Conservation (phyloP, 2,888 invertebrate species). For the Drosophila acutilabella region DNA sequence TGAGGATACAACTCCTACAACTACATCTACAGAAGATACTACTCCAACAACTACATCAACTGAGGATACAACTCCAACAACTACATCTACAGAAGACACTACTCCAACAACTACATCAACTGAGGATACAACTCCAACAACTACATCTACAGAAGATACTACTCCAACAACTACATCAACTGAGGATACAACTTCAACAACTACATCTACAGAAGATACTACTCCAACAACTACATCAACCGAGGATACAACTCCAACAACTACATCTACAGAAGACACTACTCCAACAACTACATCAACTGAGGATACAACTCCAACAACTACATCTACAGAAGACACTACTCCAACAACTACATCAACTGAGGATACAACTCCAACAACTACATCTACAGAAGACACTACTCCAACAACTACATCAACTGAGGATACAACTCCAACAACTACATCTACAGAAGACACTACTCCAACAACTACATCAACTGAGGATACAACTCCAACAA, state of each 20-base stretch:
- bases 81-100: too few relatives aligned
- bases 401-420: neutral
- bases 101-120: neutral
- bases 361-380: too few relatives aligned
- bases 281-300: too few relatives aligned
- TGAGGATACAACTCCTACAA: conserved; percentile 1
- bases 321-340: too few relatives aligned
- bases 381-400: too few relatives aligned
- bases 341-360: too few relatives aligned
- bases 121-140: neutral
- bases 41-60: neutral
- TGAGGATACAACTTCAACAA: conserved; percentile 1
- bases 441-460: neutral
- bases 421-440: neutral
- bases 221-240: neutral
- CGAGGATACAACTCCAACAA: neutral
- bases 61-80: too few relatives aligned
- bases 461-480: neutral
- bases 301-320: too few relatives aligned
- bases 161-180: conserved; percentile 5
- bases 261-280: too few relatives aligned
- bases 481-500: neutral
- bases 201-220: neutral
- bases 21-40: neutral
- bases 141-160: neutral